A percentile compares a stretch with the other conserved stretches of the same genome.
These are phyloP conservation scores for Diuraphis noxia DNA, from an alignment of 1,140 invertebrate genomes.

Conservation along the genomic window DNA sequence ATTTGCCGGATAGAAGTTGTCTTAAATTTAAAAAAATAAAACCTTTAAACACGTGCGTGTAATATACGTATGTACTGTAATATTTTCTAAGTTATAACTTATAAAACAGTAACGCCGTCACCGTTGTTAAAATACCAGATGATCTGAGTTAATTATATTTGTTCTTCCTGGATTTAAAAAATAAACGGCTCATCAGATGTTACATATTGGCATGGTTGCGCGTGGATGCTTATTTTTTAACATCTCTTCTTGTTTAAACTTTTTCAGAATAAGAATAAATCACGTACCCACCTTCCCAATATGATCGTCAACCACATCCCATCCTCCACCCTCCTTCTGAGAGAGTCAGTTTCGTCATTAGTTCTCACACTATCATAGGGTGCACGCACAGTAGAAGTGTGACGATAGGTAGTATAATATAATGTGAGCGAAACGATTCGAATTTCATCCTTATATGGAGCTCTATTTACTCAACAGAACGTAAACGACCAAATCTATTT, in stretches of 20 bases:
- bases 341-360: neutral
- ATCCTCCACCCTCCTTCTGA: accelerated
- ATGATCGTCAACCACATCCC: too few relatives aligned
- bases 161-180: neutral
- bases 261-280: neutral
- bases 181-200: neutral
- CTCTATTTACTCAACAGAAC: neutral
- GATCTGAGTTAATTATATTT: neutral
- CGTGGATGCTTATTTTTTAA: neutral
- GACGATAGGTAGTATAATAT: neutral
- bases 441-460: neutral
- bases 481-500: slow-evolving; percentile 4
- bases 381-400: neutral
- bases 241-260: neutral
- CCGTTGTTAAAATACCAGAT: neutral
- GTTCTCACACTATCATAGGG: neutral
- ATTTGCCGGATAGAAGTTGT: neutral
- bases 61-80: neutral
- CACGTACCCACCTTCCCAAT: neutral
- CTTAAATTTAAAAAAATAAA: neutral
- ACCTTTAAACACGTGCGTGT: neutral
- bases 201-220: neutral
- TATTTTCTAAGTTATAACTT: neutral
- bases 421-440: neutral
- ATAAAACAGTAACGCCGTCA: neutral